Percentiles rank a stretch among this genome's conserved stretches.
Conservation (phyloP, 1,140 invertebrate genomes). For the Drosophila littoralis region DNA sequence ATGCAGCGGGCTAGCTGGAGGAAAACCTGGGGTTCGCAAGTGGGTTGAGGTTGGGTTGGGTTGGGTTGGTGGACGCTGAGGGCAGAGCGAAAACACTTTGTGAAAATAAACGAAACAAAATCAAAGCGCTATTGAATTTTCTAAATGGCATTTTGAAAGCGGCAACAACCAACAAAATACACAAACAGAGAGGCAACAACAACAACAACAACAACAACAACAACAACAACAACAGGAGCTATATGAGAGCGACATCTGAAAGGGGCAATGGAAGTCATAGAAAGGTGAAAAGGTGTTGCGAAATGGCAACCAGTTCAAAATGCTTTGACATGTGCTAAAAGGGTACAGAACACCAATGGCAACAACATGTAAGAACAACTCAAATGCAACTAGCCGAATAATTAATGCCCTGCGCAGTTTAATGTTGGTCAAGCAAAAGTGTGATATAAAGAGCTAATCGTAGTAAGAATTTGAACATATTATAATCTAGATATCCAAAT, state of each 20-base stretch:
- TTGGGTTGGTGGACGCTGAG: slow-evolving; percentile 19
- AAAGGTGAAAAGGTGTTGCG: slow-evolving; percentile 75
- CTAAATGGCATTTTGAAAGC: slow-evolving; percentile 80
- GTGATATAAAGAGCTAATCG: too few relatives aligned
- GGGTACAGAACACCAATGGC: slow-evolving; percentile 47
- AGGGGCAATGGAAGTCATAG: slow-evolving; percentile 52
- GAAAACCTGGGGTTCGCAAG: neutral
- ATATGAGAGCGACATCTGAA: slow-evolving; percentile 19
- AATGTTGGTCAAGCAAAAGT: too few relatives aligned
- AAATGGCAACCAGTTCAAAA: slow-evolving; percentile 77
- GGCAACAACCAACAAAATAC: slow-evolving; percentile 39
- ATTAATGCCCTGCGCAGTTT: too few relatives aligned
- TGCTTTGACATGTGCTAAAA: slow-evolving; percentile 81
- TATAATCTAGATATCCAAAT: too few relatives aligned
- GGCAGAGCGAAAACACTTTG: slow-evolving; percentile 60
- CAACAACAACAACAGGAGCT: slow-evolving; percentile 19
- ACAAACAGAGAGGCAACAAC: slow-evolving; percentile 23
- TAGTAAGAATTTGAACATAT: too few relatives aligned
- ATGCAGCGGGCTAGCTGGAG: neutral
- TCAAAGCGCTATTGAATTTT: slow-evolving; percentile 81
- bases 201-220: slow-evolving; percentile 35
- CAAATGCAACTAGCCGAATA: neutral
- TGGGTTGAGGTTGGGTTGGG: slow-evolving; percentile 1
- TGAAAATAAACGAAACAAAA: slow-evolving; percentile 80
- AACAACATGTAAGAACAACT: neutral